Conservation (phyloP, 1,140 invertebrate species). For the Berghia stephanieae region DNA sequence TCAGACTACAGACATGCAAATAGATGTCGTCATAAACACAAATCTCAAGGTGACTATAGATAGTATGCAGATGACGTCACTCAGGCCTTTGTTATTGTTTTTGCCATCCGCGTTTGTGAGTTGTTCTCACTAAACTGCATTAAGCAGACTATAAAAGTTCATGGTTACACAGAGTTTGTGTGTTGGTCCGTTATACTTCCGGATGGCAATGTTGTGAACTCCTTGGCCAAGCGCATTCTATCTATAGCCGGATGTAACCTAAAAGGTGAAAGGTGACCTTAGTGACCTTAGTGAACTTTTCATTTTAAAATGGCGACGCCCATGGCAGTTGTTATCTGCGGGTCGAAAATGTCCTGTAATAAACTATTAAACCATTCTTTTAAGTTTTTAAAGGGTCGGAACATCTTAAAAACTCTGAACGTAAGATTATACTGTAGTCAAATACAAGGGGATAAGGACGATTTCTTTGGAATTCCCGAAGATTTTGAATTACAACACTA, state of each 20-base stretch:
- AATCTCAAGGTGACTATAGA: no score
- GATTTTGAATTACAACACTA: slow-evolving; percentile 18
- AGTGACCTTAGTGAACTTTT: not conserved
- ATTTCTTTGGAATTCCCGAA: slow-evolving; percentile 24
- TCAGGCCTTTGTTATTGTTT: no score
- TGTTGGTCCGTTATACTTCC: no score
- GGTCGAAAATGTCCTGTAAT: not conserved
- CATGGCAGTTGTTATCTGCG: not conserved
- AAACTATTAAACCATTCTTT: not conserved
- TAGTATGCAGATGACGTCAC: no score
- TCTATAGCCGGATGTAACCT: not conserved
- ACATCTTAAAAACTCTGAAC: not conserved
- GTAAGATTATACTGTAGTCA: not conserved
- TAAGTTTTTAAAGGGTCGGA: not conserved
- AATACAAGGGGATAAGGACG: not conserved
- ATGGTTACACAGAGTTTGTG: no score
- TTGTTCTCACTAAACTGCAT: no score
- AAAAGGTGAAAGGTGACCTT: not conserved
- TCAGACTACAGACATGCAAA: no score
- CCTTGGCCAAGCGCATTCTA: no score
- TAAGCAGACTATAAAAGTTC: no score
- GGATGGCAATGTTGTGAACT: no score
- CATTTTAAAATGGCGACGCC: not conserved
- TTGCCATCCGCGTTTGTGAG: no score
- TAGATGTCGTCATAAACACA: no score